Percentiles rank a stretch among this genome's conserved stretches.
Evolutionary conservation across 2,888 invertebrate genomes (phyloP).

Genomic region (Blomia tropicalis): DNA sequence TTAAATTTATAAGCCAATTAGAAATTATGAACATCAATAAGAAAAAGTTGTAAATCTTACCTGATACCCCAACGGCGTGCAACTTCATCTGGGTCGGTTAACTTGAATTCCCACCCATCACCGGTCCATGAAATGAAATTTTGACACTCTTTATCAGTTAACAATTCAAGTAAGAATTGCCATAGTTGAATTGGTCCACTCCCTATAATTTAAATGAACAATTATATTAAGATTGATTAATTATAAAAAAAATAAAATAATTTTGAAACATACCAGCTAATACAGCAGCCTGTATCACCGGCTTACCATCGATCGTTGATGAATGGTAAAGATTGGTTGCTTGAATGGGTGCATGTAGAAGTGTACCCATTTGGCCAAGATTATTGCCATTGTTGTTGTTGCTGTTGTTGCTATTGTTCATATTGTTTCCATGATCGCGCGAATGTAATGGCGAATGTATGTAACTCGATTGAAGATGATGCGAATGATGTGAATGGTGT

Average conservation of each 20-base stretch:
- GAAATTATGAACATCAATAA: background rate
- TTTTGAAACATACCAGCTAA: conserved; percentile 39
- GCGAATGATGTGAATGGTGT: conserved; percentile 3
- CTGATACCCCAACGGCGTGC: conserved; percentile 80
- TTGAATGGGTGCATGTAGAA: conserved; percentile 12
- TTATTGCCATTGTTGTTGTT: too few species aligned
- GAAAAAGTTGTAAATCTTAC: conserved; percentile 3
- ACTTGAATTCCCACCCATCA: conserved; percentile 96
- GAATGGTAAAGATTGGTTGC: conserved; percentile 24
- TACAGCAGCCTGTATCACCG: conserved; percentile 47
- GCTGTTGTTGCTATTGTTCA: too few species aligned
- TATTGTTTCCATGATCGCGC: too few species aligned
- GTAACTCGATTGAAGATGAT: conserved; percentile 24
- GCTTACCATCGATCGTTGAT: conserved; percentile 40
- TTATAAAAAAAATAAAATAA: conserved; percentile 11
- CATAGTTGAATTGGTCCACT: conserved; percentile 94
- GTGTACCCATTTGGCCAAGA: conserved; percentile 14
- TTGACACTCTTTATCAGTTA: conserved; percentile 90
- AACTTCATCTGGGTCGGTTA: conserved; percentile 93
- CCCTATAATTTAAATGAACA: conserved; percentile 26
- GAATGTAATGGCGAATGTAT: conserved; percentile 12
- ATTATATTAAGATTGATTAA: background rate
- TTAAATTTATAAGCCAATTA: background rate
- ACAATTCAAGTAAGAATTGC: conserved; percentile 86
- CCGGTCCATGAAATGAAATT: conserved; percentile 96